phyloP scores from a whole-genome alignment of 2,113 vertebrate species.

The Amphiprion ocellaris region DNA sequence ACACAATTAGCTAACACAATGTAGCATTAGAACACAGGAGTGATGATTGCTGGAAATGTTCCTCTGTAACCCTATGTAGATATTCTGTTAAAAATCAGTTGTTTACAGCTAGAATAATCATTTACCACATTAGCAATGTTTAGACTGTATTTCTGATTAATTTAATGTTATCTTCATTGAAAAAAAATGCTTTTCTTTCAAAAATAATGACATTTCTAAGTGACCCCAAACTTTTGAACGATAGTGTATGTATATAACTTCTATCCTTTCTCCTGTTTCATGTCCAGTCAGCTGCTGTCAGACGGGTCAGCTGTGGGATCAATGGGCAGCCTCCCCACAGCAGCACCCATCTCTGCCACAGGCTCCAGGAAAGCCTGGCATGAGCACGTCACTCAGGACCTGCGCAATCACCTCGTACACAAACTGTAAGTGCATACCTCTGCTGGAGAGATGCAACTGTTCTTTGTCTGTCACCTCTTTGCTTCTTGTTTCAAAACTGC shows the following conservation, averaged over 20 bases:
- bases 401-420: conserved; percentile 98
- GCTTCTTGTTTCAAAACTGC: background rate
- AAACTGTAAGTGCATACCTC: conserved; percentile 90
- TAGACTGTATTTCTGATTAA: too few species aligned
- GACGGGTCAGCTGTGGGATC: conserved; percentile 89
- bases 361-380: conserved; percentile 98
- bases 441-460: background rate
- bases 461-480: background rate
- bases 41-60: too few species aligned
- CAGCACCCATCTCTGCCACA: conserved; percentile 92
- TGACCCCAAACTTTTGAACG: too few species aligned
- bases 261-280: background rate
- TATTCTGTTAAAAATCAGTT: too few species aligned
- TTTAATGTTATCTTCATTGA: too few species aligned
- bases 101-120: too few species aligned
- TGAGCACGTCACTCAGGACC: conserved; percentile 99
- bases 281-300: conserved; percentile 90
- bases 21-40: too few species aligned
- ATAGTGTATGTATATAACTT: background rate
- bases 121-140: too few species aligned
- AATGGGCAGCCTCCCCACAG: conserved; percentile 92
- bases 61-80: too few species aligned
- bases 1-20: too few species aligned
- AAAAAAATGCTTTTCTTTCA: too few species aligned
- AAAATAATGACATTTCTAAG: too few species aligned